A percentile compares a stretch with the other conserved stretches of the same genome.
Evolutionary conservation across 2,113 vertebrate genomes (phyloP).

Genomic region (Stigmatopora argus): DNA sequence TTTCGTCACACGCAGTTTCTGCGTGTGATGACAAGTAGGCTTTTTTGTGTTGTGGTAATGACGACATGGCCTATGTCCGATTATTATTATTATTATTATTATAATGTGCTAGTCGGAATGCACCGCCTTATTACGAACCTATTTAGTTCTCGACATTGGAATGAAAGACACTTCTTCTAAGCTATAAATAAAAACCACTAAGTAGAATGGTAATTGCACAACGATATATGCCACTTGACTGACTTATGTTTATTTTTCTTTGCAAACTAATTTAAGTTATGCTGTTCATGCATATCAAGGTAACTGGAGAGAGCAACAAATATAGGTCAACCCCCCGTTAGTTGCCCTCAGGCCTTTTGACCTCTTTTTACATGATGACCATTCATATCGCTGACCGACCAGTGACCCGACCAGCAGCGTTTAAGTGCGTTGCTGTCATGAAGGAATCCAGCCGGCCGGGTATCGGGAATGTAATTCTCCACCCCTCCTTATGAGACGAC

Average conservation of each 20-base stretch:
- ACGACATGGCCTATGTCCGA: too few species aligned
- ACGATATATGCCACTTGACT: background rate
- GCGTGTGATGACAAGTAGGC: too few species aligned
- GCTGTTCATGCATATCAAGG: background rate
- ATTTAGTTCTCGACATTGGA: background rate
- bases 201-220: too few species aligned
- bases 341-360: slow-evolving; percentile 15
- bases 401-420: slow-evolving; percentile 16
- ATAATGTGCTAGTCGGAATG: background rate
- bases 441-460: slow-evolving; percentile 20
- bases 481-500: slow-evolving; percentile 16
- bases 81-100: too few species aligned
- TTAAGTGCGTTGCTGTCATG: slow-evolving; percentile 23
- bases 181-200: background rate
- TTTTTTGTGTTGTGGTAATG: too few species aligned
- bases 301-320: background rate
- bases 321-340: slow-evolving; percentile 9
- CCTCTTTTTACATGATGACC: slow-evolving; percentile 20
- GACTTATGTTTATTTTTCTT: background rate
- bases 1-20: too few species aligned
- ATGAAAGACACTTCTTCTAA: background rate
- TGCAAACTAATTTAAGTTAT: background rate
- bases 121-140: background rate
- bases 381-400: slow-evolving; percentile 14
- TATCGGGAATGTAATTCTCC: slow-evolving; percentile 1